Evolutionary conservation across 2,797 vertebrate species (phyloP), one percentile per base, ranked within the genome.

Genomic region (Microchirus variegatus): DNA sequence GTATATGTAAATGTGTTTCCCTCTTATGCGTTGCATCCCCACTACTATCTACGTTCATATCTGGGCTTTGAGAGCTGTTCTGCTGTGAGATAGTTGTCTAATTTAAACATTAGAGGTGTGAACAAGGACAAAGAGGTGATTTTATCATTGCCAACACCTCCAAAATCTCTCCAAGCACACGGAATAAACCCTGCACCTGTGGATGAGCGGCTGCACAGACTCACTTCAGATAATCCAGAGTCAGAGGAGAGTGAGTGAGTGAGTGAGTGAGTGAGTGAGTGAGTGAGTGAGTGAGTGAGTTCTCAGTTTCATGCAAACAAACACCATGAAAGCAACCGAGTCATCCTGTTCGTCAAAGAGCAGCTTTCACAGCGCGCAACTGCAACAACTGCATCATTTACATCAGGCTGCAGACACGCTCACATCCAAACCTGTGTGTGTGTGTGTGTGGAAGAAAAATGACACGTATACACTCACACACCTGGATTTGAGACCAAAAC

Each of bases 341-440:
- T 86, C 84, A 81, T 76, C 55, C 41, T 61, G 71, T 69, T 74
- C 51, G 67, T 87, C 79, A 87, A 88, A 86, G 85, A 83, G 82
- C 54, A 76, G 79, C 87, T 86, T 88, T 91, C 85, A 88, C 78
- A 61, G 66, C 56, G 47, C 63, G n/a, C n/a, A n/a, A 36, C 54
- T 67, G 43, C 47, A 78, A 90, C 79, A 89, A 84, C 73, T 62
- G 80, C 71, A 83, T 84, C 70, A 85, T 90, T 86, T 80, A 85
- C 73, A 69, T 63, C 38, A 45, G 46, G 44, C 55, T 26, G 52
- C 62, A 40, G 16, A 65, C 68, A 17, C 64, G 41, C 45, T 41
- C 55, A 80, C 46, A 57, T 40, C n/a, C 45, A 54, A 16, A 31
- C 35, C 52, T 70, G 19, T 55, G 49, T 17, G 51, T 46, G 53